A percentile compares a stretch with the other conserved stretches of the same genome.
These are phyloP conservation scores for Zoanthus solanderi DNA, from an alignment of 92 coral and sea anemone genomes.

Conservation along the genomic window DNA sequence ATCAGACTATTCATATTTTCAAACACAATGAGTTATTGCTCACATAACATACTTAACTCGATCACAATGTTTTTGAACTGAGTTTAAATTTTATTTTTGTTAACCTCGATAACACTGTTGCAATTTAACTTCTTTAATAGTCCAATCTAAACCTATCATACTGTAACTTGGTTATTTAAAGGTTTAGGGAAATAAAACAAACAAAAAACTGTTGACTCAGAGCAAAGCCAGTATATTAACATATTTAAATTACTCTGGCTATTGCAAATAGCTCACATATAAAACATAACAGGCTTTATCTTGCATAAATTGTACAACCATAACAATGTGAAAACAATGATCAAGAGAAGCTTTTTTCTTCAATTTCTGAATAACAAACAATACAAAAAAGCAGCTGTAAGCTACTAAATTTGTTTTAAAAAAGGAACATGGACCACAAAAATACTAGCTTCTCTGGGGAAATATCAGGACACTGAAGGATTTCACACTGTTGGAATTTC, in stretches of 20 bases:
- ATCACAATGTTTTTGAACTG: constrained; percentile 6
- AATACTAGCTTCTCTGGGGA: no score
- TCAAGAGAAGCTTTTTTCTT: constrained; percentile 1
- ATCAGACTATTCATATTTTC: background rate
- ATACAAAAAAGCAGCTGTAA: background rate
- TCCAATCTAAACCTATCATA: background rate
- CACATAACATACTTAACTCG: background rate
- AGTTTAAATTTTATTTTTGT: background rate
- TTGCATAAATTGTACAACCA: constrained; percentile 2
- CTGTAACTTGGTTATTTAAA: background rate
- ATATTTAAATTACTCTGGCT: background rate
- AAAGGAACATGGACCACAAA: no score
- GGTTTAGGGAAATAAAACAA: background rate
- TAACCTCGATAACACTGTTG: background rate
- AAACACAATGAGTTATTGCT: background rate
- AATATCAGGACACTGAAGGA: no score
- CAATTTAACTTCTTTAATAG: background rate
- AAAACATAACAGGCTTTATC: background rate
- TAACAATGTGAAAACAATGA: background rate
- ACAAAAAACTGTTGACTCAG: background rate
- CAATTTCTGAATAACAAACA: background rate
- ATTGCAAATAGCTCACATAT: background rate
- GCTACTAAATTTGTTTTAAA: background rate
- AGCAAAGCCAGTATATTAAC: background rate
- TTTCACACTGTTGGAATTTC: no score